Base-by-base conservation (phyloP, 2,113 vertebrate species). In the Anarrhichthys ocellatus region DNA sequence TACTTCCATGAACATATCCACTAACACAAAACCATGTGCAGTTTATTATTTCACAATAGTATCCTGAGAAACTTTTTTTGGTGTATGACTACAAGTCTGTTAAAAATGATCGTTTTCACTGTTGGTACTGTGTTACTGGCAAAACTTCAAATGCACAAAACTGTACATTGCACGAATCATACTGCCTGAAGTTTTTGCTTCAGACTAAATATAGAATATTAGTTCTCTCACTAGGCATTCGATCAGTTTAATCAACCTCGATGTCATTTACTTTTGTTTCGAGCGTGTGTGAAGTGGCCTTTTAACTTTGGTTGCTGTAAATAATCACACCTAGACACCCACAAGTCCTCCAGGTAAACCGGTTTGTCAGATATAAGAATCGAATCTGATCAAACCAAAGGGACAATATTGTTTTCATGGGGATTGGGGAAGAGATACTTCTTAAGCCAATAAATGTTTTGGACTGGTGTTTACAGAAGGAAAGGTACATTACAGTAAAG, bases 1-100 rank as follows among this genome's bases (percentile, higher is more conserved):
- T 91, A 91, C 86, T 86, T 91, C 85, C 91, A 91, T 87, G 76
- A 87, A 85, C 77, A 91, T 70, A 83, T 76, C 77, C 78, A 78
- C 71, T 38, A 76, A 73, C 80, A 77, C 48, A 84, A 84, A 85
- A 66, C 59, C 62, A 82, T 84, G 79, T 85, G 81, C 20, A 9
- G 42, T 29, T 17, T 76, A 79, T 89, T 87, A 85, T 88, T 87
- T 88, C 78, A 88, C 40, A 52, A 81, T 48, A 66, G 54, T 7
- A 61, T 20, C 50, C 76, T 34, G 73, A 78, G 62, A 36, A 76
- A 85, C 58, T 40, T 86, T 77, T 73, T 56, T 1, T 3, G 11
- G 11, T 13, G 27, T 52, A 20, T 29, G 64, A 27, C 27, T 27
- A 32, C 40, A 75, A n/a, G 2, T 29, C 64, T 63, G 50, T 72